Evolutionary conservation across 53 echinoderm and acorn worm genomes (phyloP).

Genomic region (Paelopatides confundens): DNA sequence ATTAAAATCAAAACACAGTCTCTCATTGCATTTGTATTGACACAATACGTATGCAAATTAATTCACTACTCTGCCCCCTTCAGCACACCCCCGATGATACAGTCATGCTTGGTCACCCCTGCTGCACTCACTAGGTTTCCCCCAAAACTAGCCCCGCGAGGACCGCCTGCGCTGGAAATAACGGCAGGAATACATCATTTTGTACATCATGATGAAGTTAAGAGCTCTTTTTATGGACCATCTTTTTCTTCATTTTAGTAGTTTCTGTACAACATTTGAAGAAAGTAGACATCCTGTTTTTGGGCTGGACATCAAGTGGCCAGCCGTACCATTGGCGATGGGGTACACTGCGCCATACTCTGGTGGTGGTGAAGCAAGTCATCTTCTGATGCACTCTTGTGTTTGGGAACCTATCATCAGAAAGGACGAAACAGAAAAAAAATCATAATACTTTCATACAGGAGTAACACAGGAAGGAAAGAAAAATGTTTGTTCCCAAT

Average conservation of each 20-base stretch:
- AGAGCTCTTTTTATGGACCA: background rate
- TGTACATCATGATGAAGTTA: background rate
- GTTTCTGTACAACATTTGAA: background rate
- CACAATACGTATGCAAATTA: no score
- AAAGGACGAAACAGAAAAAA: no score
- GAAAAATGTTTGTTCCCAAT: no score
- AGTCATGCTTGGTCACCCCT: no score
- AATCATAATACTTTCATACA: no score
- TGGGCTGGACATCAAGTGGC: slow-evolving; percentile 51
- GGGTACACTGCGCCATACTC: slow-evolving; percentile 59
- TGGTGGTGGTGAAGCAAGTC: slow-evolving; percentile 69
- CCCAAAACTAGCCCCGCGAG: no score
- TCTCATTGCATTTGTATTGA: no score
- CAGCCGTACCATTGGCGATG: slow-evolving; percentile 71
- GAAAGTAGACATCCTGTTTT: background rate
- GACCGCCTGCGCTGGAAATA: background rate
- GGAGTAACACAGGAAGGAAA: no score
- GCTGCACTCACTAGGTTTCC: no score
- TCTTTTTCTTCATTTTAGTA: background rate
- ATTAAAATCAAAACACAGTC: no score
- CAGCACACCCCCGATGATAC: no score
- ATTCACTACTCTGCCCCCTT: no score
- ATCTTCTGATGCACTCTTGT: slow-evolving; percentile 20
- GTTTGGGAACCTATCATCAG: slow-evolving; percentile 62
- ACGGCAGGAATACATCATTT: background rate